A percentile compares a stretch with the other conserved stretches of the same genome.
phyloP scores from a whole-genome alignment of 2,888 invertebrate genomes.

The Osmoderma eremita region DNA sequence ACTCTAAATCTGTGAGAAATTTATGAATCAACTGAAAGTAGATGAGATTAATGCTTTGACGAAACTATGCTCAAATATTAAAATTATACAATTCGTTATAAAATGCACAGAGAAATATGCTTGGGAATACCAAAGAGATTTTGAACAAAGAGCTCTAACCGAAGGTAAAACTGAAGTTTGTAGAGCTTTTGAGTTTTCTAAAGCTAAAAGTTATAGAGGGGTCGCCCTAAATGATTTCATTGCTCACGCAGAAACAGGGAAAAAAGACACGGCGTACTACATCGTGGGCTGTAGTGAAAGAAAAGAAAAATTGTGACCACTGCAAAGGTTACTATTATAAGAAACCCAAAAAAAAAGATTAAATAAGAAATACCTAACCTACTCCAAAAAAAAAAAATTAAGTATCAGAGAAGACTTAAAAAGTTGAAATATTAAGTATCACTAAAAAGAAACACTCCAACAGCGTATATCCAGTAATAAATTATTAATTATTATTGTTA shows the following conservation, averaged over 20 bases:
- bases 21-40: constrained; percentile 1
- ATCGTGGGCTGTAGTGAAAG: too few species aligned
- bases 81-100: neutral
- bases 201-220: neutral
- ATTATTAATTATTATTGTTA: too few species aligned
- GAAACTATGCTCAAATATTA: neutral
- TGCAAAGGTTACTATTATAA: constrained; percentile 33
- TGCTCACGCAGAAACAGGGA: neutral
- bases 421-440: too few species aligned
- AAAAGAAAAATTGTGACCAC: neutral
- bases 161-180: neutral
- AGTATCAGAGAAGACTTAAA: too few species aligned
- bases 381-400: too few species aligned
- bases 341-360: too few species aligned
- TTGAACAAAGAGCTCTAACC: neutral
- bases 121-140: neutral
- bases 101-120: neutral
- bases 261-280: neutral
- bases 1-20: constrained; percentile 11
- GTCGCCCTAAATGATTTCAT: neutral
- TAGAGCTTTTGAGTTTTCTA: constrained; percentile 2
- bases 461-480: too few species aligned
- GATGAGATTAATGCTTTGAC: neutral
- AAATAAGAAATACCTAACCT: too few species aligned
- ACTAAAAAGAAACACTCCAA: too few species aligned